Evolutionary conservation across 1,140 invertebrate genomes (phyloP).

Genomic region (Rhyzopertha dominica): DNA sequence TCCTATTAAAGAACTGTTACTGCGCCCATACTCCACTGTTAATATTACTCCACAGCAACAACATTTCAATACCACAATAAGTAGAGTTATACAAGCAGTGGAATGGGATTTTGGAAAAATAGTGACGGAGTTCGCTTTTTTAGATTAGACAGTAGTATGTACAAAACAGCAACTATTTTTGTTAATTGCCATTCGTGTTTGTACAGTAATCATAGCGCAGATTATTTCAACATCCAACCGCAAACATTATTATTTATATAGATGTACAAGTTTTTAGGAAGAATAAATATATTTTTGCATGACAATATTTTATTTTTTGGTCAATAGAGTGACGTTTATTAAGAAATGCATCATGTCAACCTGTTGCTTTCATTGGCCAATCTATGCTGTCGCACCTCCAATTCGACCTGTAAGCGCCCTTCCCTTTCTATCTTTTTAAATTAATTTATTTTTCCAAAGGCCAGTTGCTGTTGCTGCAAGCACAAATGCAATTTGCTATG

Average conservation of each 20-base stretch:
- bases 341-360: no score
- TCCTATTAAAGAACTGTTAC: slow-evolving; percentile 12
- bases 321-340: no score
- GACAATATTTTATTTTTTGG: no score
- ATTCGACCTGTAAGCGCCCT: no score
- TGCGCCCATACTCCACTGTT: slow-evolving; percentile 10
- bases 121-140: slow-evolving; percentile 18
- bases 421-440: no score
- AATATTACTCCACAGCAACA: slow-evolving; percentile 7
- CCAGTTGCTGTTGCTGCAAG: no score
- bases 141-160: slow-evolving; percentile 21
- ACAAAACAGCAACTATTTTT: slow-evolving; percentile 18
- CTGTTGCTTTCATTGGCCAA: no score
- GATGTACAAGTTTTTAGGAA: no score
- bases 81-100: slow-evolving; percentile 12
- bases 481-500: no score
- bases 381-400: no score
- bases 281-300: no score
- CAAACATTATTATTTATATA: slow-evolving; percentile 20
- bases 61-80: slow-evolving; percentile 21
- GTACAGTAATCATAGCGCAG: slow-evolving; percentile 20
- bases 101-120: slow-evolving; percentile 29
- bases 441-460: no score
- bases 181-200: slow-evolving; percentile 26
- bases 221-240: slow-evolving; percentile 20